Evolutionary conservation across 2,888 invertebrate species (phyloP), one percentile per base, ranked within the genome.

Genomic region (Podotricha telesiphe): DNA sequence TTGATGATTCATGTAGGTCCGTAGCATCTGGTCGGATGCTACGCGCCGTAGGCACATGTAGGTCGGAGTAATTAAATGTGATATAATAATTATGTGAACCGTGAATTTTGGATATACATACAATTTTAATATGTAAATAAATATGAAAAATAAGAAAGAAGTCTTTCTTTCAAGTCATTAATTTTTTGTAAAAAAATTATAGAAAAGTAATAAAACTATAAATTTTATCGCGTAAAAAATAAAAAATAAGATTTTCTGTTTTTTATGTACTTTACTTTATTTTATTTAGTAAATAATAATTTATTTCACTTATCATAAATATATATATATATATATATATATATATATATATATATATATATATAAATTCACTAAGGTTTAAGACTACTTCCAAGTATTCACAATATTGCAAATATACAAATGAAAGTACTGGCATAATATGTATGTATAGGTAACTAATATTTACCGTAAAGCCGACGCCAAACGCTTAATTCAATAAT

Each of bases 1-100:
- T 74, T 75, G 70, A 71, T 72, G 68, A 68, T 74, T 68, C 56
- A 58, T 68, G 65, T 68, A 68, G 55, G 65, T 37, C 51, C 68
- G 74, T 75, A 74, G 70, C 72, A 70, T 71, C 70, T 70, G 73
- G 64, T 67, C 58, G 64, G 70, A 68, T 72, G 68, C 74, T 70
- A 71, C 74, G 67, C 65, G 65, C 64, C 70, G 72, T 72, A 72
- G 70, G 56, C 70, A 66, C 51, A 69, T 69, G 68, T 71, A 68
- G 56, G 62, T 62, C 45, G 48, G 48, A 55, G 42, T 65, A 65
- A 65, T 65, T 45, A 42, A 40, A 45, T 53, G 53, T 28, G 50
- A 19, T 19, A 51, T 40, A 53, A 53, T 65, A 17, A 10, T 55
- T 34, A 17, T 34, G n/a, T 48, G 28, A 48, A 17, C n/a, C 6